Evolutionary conservation across 2,113 vertebrate genomes (phyloP), one percentile per base, ranked within the genome.

Genomic region (Sula dactylatra): DNA sequence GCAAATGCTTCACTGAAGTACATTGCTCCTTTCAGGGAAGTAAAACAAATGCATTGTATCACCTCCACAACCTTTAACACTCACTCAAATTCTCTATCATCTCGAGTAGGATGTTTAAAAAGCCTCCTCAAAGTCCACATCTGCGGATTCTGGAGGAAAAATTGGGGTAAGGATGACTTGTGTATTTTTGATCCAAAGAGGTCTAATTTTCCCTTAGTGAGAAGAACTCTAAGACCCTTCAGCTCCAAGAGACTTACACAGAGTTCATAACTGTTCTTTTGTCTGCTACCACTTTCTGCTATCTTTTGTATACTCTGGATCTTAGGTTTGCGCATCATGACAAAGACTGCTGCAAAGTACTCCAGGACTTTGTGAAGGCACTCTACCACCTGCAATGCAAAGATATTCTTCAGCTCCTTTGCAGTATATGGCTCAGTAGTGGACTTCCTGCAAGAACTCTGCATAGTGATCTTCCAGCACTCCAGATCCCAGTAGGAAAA

Each of bases 101-200:
- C 36, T 82, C 14, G 2, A 56, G 10, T 6, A 62, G 18, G 10
- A 40, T 77, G 36, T 36, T 70, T 58, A n/a, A 55, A 82, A 94
- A 78, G 22, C 25, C 81, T 95, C 87, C 40, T 40, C 29, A 78
- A 80, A 94, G 50, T 77, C 69, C 78, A 81, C 22, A 90, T 91
- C 70, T 92, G 61, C 61, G 92, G 64, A 90, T 96, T 95, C 88
- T 98, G 93, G 81, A 90, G 88, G 97, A 97, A 11, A 7, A 94
- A 95, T 66, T 11, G 14, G 88, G 36, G 50, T 90, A 71, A 96
- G 85, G 83, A 94, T 93, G 80, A 96, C 69, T 90, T 95, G 77
- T 50, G 40, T 73, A 84, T 91, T 96, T 87, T 90, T 81, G 69
- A 66, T 55, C 66, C 89, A 90, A 88, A 95, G 76, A 89, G 20